Percentiles rank a stretch among this genome's conserved stretches.
Evolutionary conservation across 2,113 vertebrate genomes (phyloP).

Genomic region (Neolamprologus toae): DNA sequence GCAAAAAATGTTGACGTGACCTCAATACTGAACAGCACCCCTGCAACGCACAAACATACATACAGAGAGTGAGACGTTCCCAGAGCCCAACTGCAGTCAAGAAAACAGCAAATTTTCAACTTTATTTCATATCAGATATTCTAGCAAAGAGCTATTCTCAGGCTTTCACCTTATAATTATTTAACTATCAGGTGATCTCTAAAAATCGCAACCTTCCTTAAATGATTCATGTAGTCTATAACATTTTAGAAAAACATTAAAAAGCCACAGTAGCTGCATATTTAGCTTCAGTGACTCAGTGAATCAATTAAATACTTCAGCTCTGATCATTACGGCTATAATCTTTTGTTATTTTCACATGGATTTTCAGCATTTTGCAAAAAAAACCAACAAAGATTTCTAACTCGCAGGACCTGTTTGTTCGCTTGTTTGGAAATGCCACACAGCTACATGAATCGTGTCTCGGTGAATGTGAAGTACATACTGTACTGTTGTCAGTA

Average conservation of each 20-base stretch:
- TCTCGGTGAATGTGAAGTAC: not conserved
- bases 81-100: not conserved
- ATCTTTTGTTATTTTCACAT: not conserved
- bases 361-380: not conserved
- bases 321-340: not conserved
- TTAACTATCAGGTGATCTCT: not conserved
- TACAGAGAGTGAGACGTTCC: not conserved
- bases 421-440: not conserved
- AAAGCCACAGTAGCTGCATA: not conserved
- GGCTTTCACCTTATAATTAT: not conserved
- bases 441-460: not conserved
- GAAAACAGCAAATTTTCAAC: not conserved
- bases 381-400: not conserved
- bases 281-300: not conserved
- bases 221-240: not conserved
- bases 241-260: not conserved
- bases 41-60: slow-evolving; percentile 56
- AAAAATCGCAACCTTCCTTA: not conserved
- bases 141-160: not conserved
- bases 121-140: not conserved
- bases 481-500: not conserved
- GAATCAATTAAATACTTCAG: not conserved
- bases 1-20: slow-evolving; percentile 98
- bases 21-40: slow-evolving; percentile 96
- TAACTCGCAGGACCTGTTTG: not conserved